These are phyloP conservation scores for Suricata suricatta DNA, from an alignment of 2,113 vertebrate species.

Conservation along the genomic window DNA sequence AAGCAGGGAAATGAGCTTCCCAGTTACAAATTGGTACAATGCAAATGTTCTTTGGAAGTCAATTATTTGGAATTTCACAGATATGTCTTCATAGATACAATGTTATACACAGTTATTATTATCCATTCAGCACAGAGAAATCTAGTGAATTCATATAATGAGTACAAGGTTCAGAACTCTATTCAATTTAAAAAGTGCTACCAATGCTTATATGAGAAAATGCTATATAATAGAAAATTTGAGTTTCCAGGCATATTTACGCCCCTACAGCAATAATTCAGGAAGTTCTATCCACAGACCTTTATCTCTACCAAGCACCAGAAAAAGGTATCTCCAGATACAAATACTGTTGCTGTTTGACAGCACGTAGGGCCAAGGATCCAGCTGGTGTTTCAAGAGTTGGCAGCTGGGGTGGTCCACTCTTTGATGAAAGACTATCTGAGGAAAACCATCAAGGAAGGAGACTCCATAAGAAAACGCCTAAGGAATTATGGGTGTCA, in stretches of 20 bases:
- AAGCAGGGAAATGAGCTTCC: neutral
- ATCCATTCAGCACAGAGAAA: neutral
- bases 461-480: neutral
- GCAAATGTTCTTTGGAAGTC: neutral
- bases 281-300: neutral
- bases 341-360: neutral
- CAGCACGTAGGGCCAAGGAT: neutral
- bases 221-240: neutral
- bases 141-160: neutral
- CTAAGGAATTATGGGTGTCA: neutral
- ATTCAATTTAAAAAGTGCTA: neutral
- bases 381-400: neutral
- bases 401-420: neutral
- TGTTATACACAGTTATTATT: neutral
- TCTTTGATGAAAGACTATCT: neutral
- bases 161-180: neutral
- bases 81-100: neutral
- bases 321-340: neutral
- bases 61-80: constrained; percentile 34
- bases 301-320: neutral
- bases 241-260: neutral
- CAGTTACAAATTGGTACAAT: neutral
- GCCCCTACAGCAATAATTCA: neutral
- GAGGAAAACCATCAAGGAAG: neutral
- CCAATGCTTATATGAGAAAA: neutral